phyloP scores from a whole-genome alignment of 2,888 invertebrate species.

The Xylocampa areola region DNA sequence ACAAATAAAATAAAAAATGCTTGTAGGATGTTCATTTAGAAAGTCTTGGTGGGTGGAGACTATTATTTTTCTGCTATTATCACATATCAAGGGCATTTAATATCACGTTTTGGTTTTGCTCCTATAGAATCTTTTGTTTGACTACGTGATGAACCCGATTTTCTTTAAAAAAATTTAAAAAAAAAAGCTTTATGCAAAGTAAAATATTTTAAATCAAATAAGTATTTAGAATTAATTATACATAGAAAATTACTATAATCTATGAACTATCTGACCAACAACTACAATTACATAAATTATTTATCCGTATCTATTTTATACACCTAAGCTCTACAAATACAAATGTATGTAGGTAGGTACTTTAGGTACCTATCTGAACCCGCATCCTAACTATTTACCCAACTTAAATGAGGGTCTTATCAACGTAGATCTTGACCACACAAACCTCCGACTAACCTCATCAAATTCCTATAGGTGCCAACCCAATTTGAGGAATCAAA shows the following conservation, averaged over 20 bases:
- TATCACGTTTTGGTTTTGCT: too few species aligned
- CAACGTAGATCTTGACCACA: constrained; percentile 59
- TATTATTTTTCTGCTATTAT: too few species aligned
- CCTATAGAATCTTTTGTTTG: too few species aligned
- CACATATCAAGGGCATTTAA: too few species aligned
- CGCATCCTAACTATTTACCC: constrained; percentile 57
- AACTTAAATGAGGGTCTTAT: constrained; percentile 61
- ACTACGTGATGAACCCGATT: too few species aligned
- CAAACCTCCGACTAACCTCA: constrained; percentile 52
- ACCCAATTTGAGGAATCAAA: constrained; percentile 55
- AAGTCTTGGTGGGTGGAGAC: too few species aligned
- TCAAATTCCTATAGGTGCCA: constrained; percentile 54
- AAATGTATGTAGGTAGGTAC: constrained; percentile 24
- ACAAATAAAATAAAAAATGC: too few species aligned
- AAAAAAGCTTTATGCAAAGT: too few species aligned
- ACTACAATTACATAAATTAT: background rate
- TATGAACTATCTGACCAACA: background rate
- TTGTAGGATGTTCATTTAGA: too few species aligned
- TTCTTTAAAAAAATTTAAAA: too few species aligned
- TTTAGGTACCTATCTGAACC: constrained; percentile 31
- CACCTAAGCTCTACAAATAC: constrained; percentile 25
- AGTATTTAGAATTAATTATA: too few species aligned
- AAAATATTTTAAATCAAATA: too few species aligned
- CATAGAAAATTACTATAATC: background rate
- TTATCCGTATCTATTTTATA: constrained; percentile 6